These are phyloP conservation scores for Proctacanthus coquilletti DNA, from an alignment of 1,140 invertebrate species.

Conservation along the genomic window DNA sequence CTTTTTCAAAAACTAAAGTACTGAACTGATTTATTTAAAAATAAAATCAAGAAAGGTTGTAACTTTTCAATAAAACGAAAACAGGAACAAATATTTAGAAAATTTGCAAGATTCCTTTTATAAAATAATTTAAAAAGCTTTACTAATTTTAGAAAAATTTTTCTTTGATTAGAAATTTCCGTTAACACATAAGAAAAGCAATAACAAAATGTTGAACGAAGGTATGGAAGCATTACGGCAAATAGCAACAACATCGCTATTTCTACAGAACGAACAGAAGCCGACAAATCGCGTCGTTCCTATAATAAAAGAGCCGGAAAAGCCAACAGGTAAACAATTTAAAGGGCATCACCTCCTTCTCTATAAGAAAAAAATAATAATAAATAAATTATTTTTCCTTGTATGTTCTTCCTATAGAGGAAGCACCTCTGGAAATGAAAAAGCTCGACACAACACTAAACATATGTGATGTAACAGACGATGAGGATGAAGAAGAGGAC, in stretches of 20 bases:
- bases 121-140: neutral
- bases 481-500: slow-evolving; percentile 13
- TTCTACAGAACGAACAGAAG: slow-evolving; percentile 30
- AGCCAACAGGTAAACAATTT: slow-evolving; percentile 8
- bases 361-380: slow-evolving; percentile 6
- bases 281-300: slow-evolving; percentile 24
- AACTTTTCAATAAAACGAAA: too few species aligned
- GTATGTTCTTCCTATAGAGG: slow-evolving; percentile 4
- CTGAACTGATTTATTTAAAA: too few species aligned
- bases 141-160: neutral
- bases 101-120: too few species aligned
- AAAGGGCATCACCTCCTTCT: neutral
- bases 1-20: too few species aligned
- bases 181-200: slow-evolving; percentile 23
- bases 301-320: slow-evolving; percentile 26
- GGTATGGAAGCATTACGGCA: slow-evolving; percentile 29
- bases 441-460: slow-evolving; percentile 23
- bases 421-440: slow-evolving; percentile 24
- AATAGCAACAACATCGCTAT: slow-evolving; percentile 29
- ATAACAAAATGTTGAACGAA: slow-evolving; percentile 29
- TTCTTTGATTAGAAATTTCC: slow-evolving; percentile 16
- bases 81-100: too few species aligned
- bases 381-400: too few species aligned
- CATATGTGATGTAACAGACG: slow-evolving; percentile 22
- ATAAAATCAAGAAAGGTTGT: too few species aligned